Percentiles rank a stretch among this genome's conserved stretches.
These are phyloP conservation scores for Tenebrosternarchus preto DNA, from an alignment of 2,113 vertebrate species.

Conservation along the genomic window DNA sequence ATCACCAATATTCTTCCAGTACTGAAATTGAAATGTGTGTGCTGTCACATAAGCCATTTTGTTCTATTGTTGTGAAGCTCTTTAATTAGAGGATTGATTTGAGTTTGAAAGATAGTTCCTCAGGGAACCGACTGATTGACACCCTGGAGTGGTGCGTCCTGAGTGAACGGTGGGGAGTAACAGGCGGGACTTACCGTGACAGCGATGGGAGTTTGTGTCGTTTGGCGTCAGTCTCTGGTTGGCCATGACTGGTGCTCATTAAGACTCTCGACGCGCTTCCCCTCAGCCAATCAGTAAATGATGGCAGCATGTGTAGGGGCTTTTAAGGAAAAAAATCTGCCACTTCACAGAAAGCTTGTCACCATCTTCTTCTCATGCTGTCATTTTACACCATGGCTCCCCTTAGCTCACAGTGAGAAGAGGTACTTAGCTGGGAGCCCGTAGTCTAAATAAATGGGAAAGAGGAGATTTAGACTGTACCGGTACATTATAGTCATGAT, in stretches of 20 bases:
- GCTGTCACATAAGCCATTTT: too few relatives aligned
- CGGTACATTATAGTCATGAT: neutral
- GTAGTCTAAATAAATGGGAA: too few relatives aligned
- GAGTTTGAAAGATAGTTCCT: constrained; percentile 43
- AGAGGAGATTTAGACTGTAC: neutral
- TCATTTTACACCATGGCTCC: neutral
- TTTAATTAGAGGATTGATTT: constrained; percentile 26
- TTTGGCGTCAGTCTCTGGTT: constrained; percentile 22
- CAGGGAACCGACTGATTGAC: neutral
- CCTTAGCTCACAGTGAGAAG: neutral
- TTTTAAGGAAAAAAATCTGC: neutral
- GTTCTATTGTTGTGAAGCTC: too few relatives aligned
- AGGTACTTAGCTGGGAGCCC: neutral
- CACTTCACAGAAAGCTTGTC: neutral
- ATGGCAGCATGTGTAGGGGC: neutral
- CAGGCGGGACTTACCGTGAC: constrained; percentile 31
- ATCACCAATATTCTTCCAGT: too few relatives aligned
- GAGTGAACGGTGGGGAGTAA: constrained; percentile 8
- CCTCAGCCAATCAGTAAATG: too few relatives aligned
- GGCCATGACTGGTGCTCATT: neutral
- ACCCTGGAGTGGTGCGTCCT: constrained; percentile 2
- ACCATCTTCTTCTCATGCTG: neutral
- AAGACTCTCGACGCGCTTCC: too few relatives aligned
- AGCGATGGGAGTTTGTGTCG: constrained; percentile 35
- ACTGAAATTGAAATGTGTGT: too few relatives aligned